phyloP scores from a whole-genome alignment of 2,113 vertebrate genomes.

The Crotophaga sulcirostris region DNA sequence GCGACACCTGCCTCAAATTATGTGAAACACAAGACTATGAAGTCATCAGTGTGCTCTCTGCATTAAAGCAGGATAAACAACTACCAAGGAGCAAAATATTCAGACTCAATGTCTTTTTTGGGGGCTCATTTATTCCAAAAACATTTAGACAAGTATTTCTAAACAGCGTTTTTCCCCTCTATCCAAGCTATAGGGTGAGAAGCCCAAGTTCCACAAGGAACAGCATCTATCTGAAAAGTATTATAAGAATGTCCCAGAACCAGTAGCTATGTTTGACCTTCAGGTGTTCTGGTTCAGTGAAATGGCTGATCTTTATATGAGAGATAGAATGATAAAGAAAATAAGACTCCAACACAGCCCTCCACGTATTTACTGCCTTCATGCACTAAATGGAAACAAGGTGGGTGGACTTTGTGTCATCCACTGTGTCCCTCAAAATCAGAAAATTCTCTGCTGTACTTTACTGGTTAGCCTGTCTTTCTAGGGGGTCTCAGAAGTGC shows the following conservation, averaged over 20 bases:
- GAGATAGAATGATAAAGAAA: background rate
- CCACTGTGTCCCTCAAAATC: background rate
- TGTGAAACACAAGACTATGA: background rate
- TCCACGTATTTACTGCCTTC: background rate
- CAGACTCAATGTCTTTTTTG: background rate
- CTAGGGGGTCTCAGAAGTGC: background rate
- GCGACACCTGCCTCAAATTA: background rate
- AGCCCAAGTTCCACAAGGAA: background rate
- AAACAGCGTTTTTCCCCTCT: background rate
- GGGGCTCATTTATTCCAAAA: background rate
- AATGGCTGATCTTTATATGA: background rate
- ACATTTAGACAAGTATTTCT: background rate
- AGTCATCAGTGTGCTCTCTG: background rate
- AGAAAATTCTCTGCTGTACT: background rate
- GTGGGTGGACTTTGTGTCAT: background rate
- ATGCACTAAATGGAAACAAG: background rate
- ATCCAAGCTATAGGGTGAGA: background rate
- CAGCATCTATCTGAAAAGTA: background rate
- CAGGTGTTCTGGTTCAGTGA: background rate
- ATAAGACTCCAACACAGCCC: background rate
- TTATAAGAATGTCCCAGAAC: background rate
- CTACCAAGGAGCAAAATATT: background rate
- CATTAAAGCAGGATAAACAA: background rate
- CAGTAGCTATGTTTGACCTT: background rate
- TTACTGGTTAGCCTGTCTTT: background rate